These are phyloP conservation scores for Drosophila kepulauana DNA, from an alignment of 1,140 invertebrate species.

Conservation along the genomic window DNA sequence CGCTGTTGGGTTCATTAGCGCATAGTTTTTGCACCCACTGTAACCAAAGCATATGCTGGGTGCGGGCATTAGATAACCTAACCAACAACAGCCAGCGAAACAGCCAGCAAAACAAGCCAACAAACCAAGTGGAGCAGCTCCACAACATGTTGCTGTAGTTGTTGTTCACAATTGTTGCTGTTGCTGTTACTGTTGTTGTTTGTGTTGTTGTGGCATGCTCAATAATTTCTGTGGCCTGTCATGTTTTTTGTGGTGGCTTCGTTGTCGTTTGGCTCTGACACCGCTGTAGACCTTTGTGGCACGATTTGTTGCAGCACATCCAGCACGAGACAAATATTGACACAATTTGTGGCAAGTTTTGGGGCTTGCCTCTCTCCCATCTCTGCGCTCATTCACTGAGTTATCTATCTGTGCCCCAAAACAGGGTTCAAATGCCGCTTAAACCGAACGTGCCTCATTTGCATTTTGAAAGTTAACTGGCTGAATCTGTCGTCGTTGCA, in stretches of 20 bases:
- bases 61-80: conserved; percentile 71
- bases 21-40: conserved; percentile 74
- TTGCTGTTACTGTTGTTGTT: background rate
- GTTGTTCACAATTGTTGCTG: conserved; percentile 9
- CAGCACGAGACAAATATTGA: conserved; percentile 83
- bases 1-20: conserved; percentile 72
- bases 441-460: conserved; percentile 76
- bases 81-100: conserved; percentile 41
- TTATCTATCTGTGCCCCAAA: conserved; percentile 4
- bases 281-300: conserved; percentile 76
- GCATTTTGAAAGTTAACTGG: conserved; percentile 74
- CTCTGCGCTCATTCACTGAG: background rate
- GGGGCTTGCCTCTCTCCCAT: conserved; percentile 52
- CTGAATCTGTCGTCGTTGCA: conserved; percentile 2
- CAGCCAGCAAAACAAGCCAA: conserved; percentile 32
- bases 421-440: conserved; percentile 72
- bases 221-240: conserved; percentile 79
- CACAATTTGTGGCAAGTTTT: conserved; percentile 79
- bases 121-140: conserved; percentile 47
- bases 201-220: conserved; percentile 47
- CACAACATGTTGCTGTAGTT: conserved; percentile 11
- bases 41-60: conserved; percentile 53
- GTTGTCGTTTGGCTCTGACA: conserved; percentile 56
- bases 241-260: conserved; percentile 60
- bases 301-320: conserved; percentile 82